Base-by-base conservation (phyloP, 2,113 vertebrate species). In the Pseudorasbora parva region DNA sequence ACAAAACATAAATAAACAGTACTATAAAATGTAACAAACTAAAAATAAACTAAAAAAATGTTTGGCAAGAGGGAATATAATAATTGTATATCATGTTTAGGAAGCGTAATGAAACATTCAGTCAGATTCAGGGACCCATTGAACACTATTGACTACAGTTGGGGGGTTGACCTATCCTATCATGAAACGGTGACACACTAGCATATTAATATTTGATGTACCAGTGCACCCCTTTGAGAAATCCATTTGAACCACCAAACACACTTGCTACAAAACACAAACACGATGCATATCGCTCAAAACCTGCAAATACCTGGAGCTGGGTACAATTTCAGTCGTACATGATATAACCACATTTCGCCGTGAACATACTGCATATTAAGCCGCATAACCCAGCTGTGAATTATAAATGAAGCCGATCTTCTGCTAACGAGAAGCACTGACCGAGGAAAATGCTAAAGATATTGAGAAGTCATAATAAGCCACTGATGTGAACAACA, bases 381-480 rank as follows among this genome's bases (percentile, higher is more conserved):
- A 73, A 82, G 78, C 77, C 9, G 75, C 87, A 88, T 78, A 80
- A 89, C 62, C 79, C 49, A 83, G 66, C 87, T 74, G 89, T 86
- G 82, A 91, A 92, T 92, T 87, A 89, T 72, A 83, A 92, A 93
- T 89, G 88, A 88, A 81, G 56, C 86, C 84, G 83, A 88, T 85
- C 86, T 89, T 91, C 90, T 88, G 91, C 90, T 93, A 93, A 93
- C 89, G 88, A 90, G 82, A 71, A 84, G 86, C 80, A 87, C 86
- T 85, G 91, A 92, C 62, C 82, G 64, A 82, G 88, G 90, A 90
- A 88, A 89, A 90, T 91, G 92, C 84, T 88, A 91, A 90, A 92
- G 89, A 93, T 91, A 92, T 95, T 92, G 93, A 68, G 84, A 93
- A 93, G 94, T 96, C 95, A 95, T 95, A 95, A 96, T 91, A 95